Evolutionary conservation across 2,888 invertebrate species (phyloP), one percentile per base, ranked within the genome.

Genomic region (Chymomyza fuscimana): DNA sequence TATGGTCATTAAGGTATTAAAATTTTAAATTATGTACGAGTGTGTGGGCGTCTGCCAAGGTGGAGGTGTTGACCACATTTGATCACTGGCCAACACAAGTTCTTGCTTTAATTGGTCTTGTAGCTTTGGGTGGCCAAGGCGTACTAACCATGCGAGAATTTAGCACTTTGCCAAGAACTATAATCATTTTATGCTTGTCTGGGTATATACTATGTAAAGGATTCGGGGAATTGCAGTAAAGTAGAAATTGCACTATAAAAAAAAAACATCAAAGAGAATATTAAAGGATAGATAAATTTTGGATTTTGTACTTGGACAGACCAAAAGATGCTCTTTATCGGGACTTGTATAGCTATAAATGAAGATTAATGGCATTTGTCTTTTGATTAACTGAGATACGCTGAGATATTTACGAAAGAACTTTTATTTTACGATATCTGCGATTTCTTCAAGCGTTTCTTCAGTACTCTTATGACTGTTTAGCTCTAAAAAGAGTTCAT

Each of bases 1-100:
- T 46, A 46, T 46, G 40, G 12, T 46, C 40, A 46, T 46, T 46
- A 46, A 46, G 40, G 40, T 54, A 22, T 54, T 54, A 7, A 22
- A n/a, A 72, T 65, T 22, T 25, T n/a, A 29, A 12, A 25, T 29
- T 60, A 25, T 60, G 36, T 25, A 7, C 9, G 32, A 25, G 36
- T 60, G 36, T 36, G 60, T 12, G 6, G 16, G 32, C 12, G 36
- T 36, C 15, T 9, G 29, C 60, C n/a, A 58, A 15, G 25, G 7
- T 32, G 5, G 50, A 72, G 62, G 63, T 60, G 12, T 54, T 63
- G 25, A 61, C 19, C 15, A 62, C 40, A 58, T 65, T 70, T 69
- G 58, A 74, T 40, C 65, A 63, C 52, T 50, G 50, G 9, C 3
- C 56, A 54, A 64, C n/a, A 22, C 59, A n/a, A 25, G 29, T 25